phyloP scores from a whole-genome alignment of 2,113 vertebrate species.

The Cromileptes altivelis region DNA sequence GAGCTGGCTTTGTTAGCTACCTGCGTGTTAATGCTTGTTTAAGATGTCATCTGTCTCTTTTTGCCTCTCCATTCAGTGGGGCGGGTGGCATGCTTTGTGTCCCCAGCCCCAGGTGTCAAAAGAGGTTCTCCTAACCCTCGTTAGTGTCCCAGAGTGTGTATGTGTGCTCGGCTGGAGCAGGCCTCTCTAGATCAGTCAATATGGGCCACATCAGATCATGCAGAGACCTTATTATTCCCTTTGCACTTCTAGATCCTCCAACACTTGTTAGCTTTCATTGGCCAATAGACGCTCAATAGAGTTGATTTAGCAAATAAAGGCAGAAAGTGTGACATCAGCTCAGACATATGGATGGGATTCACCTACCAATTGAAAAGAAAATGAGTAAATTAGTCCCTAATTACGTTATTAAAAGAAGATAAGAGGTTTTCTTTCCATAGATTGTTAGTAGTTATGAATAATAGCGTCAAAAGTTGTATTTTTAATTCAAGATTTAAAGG shows the following conservation, averaged over 20 bases:
- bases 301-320: slow-evolving; percentile 54
- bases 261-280: slow-evolving; percentile 62
- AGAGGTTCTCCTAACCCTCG: slow-evolving; percentile 76
- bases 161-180: slow-evolving; percentile 53
- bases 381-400: slow-evolving; percentile 34
- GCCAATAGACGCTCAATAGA: slow-evolving; percentile 57
- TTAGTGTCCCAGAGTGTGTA: slow-evolving; percentile 67
- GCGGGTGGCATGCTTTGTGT: slow-evolving; percentile 69
- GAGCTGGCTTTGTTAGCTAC: slow-evolving; percentile 75
- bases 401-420: slow-evolving; percentile 33
- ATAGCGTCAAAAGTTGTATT: not conserved
- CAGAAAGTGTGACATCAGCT: slow-evolving; percentile 41
- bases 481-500: not conserved
- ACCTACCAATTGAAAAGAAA: slow-evolving; percentile 27
- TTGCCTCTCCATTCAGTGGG: slow-evolving; percentile 62
- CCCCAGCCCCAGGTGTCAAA: slow-evolving; percentile 72
- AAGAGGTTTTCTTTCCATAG: not conserved
- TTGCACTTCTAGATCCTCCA: slow-evolving; percentile 38
- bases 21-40: slow-evolving; percentile 78
- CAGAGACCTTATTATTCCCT: slow-evolving; percentile 72
- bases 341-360: slow-evolving; percentile 20
- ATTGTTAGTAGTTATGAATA: not conserved
- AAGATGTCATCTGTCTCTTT: slow-evolving; percentile 82
- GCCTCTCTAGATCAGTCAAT: slow-evolving; percentile 70
- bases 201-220: slow-evolving; percentile 77